Conservation (phyloP, 1,140 invertebrate species). For the Chlorops oryzae region DNA sequence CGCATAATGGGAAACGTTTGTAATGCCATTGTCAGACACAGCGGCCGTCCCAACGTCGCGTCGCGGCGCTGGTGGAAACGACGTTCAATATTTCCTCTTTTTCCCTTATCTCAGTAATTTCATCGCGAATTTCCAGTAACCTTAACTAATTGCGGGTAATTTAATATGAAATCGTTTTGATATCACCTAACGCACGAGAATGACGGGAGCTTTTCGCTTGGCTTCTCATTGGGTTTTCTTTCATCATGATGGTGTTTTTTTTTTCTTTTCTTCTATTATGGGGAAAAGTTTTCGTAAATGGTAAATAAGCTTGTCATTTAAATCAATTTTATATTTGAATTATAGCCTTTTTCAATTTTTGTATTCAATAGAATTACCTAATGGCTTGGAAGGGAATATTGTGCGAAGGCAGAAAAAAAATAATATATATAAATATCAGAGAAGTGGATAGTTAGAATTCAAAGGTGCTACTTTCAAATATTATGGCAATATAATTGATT, state of each 20-base stretch:
- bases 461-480: no score
- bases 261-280: not conserved
- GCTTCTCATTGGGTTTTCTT: not conserved
- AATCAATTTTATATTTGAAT: not conserved
- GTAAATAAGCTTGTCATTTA: not conserved
- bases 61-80: no score
- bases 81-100: not conserved
- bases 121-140: conserved; percentile 44
- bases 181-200: not conserved
- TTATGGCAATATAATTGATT: no score
- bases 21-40: not conserved
- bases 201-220: not conserved
- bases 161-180: conserved; percentile 31
- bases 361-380: no score
- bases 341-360: not conserved
- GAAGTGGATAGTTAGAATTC: no score
- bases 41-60: not conserved
- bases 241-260: not conserved
- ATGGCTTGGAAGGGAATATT: no score
- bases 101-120: conserved; percentile 36
- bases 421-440: no score
- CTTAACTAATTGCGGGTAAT: conserved; percentile 47
- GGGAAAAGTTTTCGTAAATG: not conserved
- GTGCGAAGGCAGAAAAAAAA: no score
- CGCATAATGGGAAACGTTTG: not conserved